These are phyloP conservation scores for Siphamia tubifer DNA, from an alignment of 2,113 vertebrate genomes.

Conservation along the genomic window DNA sequence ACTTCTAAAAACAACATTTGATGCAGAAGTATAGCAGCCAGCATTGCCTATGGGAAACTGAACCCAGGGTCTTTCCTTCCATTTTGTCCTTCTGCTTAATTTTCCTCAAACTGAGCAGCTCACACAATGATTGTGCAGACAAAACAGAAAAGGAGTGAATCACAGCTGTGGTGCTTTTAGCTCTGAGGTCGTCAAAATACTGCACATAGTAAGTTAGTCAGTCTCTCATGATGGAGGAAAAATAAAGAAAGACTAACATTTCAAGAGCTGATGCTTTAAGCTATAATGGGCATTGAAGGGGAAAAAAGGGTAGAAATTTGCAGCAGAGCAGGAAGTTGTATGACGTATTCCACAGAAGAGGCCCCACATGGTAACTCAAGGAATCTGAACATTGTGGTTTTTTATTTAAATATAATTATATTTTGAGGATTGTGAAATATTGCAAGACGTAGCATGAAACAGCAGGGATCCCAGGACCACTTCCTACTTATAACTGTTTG, in stretches of 20 bases:
- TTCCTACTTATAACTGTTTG: neutral
- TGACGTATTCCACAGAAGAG: slow-evolving; percentile 7
- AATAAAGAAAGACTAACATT: neutral
- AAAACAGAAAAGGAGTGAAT: slow-evolving; percentile 15
- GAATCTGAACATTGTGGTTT: neutral
- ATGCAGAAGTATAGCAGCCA: neutral
- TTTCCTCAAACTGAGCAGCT: slow-evolving; percentile 3
- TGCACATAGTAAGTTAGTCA: slow-evolving; percentile 37
- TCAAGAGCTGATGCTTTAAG: slow-evolving; percentile 30
- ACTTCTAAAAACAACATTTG: slow-evolving; percentile 1
- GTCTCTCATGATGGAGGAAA: slow-evolving; percentile 11
- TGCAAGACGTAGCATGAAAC: neutral
- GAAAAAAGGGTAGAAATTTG: neutral
- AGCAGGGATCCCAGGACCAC: neutral
- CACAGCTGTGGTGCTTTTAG: slow-evolving; percentile 24
- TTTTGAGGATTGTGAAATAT: neutral
- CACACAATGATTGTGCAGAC: neutral
- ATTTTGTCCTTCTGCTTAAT: slow-evolving; percentile 18
- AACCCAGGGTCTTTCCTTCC: neutral
- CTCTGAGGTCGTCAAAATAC: slow-evolving; percentile 35
- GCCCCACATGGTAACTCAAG: neutral
- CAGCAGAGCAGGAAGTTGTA: neutral
- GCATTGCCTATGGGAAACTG: neutral
- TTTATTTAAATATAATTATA: neutral
- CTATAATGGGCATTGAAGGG: slow-evolving; percentile 12